These are phyloP conservation scores for Xiphorhynchus erythropygius DNA, from an alignment of 2,797 vertebrate genomes.

Conservation along the genomic window DNA sequence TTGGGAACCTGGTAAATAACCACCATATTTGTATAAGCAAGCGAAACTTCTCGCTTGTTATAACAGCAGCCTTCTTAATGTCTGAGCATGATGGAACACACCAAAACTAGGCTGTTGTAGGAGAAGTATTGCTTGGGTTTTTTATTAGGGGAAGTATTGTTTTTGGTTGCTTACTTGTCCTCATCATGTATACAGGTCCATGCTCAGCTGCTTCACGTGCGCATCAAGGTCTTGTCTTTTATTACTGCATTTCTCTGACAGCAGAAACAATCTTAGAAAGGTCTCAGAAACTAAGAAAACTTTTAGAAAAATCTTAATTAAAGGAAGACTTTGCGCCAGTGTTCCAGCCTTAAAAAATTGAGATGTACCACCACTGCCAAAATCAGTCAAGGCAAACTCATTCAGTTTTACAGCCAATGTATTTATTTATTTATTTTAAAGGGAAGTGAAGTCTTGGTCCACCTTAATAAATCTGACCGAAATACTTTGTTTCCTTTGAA, in stretches of 20 bases:
- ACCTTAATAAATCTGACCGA: neutral
- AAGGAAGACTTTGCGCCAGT: neutral
- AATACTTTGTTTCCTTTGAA: neutral
- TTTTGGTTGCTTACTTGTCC: neutral
- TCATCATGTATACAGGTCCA: accelerated
- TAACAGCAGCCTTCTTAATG: neutral
- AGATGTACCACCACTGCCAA: neutral
- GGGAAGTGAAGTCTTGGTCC: neutral
- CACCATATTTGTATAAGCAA: neutral
- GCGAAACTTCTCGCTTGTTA: neutral
- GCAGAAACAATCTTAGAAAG: neutral
- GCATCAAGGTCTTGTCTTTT: neutral
- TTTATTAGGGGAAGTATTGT: neutral
- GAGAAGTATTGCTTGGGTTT: neutral
- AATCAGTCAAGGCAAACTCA: neutral
- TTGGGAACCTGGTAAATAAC: neutral
- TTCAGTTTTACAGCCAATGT: neutral
- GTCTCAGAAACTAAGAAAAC: neutral
- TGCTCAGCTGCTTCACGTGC: neutral
- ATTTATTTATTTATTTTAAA: neutral
- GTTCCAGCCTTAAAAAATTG: neutral
- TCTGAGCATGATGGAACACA: neutral
- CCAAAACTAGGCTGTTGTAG: neutral
- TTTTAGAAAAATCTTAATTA: neutral
- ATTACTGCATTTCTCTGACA: neutral